phyloP scores from a whole-genome alignment of 1,140 invertebrate species.

The Dendrolimus punctatus region DNA sequence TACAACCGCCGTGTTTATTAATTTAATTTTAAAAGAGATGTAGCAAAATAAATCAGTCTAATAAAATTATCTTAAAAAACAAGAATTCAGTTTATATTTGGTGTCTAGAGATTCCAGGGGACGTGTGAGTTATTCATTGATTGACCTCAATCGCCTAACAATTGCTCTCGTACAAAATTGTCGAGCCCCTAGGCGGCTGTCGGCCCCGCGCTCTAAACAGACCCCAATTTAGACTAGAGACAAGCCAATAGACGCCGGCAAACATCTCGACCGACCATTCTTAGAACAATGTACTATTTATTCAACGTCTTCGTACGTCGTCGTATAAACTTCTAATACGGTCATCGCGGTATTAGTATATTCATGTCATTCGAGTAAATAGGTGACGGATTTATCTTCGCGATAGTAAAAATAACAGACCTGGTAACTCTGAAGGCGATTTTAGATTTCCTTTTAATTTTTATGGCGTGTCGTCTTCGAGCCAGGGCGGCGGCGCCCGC shows the following conservation, averaged over 20 bases:
- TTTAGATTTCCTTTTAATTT: conserved; percentile 53
- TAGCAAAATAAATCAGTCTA: too few relatives aligned
- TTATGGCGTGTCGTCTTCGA: conserved; percentile 60
- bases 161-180: conserved; percentile 26
- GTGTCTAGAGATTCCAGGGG: background rate
- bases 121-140: conserved; percentile 34
- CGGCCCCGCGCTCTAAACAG: conserved; percentile 5
- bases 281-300: too few relatives aligned
- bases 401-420: conserved; percentile 21
- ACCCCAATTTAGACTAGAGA: background rate
- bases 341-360: background rate
- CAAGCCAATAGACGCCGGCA: too few relatives aligned
- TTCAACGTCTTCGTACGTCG: too few relatives aligned
- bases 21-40: too few relatives aligned
- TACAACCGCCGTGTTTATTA: too few relatives aligned
- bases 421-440: conserved; percentile 52
- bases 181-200: conserved; percentile 10
- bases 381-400: background rate
- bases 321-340: too few relatives aligned
- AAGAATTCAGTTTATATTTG: too few relatives aligned
- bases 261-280: too few relatives aligned
- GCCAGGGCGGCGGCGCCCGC: conserved; percentile 53
- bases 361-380: background rate
- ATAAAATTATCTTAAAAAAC: too few relatives aligned
- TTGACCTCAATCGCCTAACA: conserved; percentile 58